Evolutionary conservation across 2,797 vertebrate genomes (phyloP).

Genomic region (Pangasius macronema): DNA sequence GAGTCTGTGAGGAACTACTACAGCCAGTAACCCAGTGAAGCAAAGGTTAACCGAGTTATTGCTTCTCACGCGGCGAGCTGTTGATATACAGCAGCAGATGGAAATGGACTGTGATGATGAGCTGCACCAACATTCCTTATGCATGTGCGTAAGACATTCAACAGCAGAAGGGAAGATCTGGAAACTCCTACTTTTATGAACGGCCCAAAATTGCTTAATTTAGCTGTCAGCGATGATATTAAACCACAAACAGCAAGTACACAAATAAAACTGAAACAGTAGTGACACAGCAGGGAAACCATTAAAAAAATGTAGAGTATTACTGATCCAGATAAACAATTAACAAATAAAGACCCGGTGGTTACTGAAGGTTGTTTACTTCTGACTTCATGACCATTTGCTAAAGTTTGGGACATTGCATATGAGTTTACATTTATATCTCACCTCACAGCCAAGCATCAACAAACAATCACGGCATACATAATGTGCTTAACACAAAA

Average conservation of each 20-base stretch:
- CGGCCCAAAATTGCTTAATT: not conserved
- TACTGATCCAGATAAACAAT: not conserved
- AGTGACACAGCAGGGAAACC: not conserved
- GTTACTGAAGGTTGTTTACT: not conserved
- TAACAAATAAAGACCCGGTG: not conserved
- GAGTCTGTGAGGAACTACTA: slow-evolving; percentile 1
- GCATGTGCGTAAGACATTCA: not conserved
- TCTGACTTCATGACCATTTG: not conserved
- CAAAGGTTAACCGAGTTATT: slow-evolving; percentile 2
- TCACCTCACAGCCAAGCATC: too few species aligned
- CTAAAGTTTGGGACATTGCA: too few species aligned
- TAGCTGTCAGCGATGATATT: not conserved
- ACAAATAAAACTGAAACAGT: not conserved
- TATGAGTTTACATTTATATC: not conserved
- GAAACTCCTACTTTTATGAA: not conserved
- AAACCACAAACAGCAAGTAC: not conserved
- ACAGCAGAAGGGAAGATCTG: not conserved
- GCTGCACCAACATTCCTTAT: not conserved
- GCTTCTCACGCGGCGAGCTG: not conserved
- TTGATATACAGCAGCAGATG: not conserved
- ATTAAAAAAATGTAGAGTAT: not conserved
- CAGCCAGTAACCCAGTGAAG: not conserved
- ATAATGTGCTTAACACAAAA: not conserved
- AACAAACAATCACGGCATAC: not conserved
- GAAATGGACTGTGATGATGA: not conserved